Conservation (phyloP, 1,140 invertebrate genomes). For the Drosophila ogumai region DNA sequence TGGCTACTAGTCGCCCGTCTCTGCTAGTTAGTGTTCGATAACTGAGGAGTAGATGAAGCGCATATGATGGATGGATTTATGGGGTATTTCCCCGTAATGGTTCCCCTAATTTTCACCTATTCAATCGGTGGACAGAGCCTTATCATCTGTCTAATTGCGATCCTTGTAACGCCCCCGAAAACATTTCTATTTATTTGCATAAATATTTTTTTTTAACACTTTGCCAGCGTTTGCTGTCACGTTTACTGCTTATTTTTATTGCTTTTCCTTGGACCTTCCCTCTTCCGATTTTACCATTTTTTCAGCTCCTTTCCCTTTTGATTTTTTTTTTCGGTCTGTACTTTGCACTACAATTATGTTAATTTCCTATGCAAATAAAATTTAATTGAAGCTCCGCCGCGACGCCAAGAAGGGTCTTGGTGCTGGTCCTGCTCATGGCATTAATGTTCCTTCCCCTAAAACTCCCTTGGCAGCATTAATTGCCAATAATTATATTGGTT, state of each 20-base stretch:
- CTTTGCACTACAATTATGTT: constrained; percentile 84
- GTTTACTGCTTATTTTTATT: constrained; percentile 77
- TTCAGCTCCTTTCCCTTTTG: constrained; percentile 2
- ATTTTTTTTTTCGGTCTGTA: constrained; percentile 59
- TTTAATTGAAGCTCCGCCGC: constrained; percentile 81
- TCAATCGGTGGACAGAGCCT: not conserved
- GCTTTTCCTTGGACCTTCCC: constrained; percentile 41
- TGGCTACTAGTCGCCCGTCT: constrained; percentile 8
- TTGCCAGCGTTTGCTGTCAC: constrained; percentile 60
- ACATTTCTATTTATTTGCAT: constrained; percentile 73
- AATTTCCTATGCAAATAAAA: constrained; percentile 85
- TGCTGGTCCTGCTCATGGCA: constrained; percentile 45
- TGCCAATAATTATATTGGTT: constrained; percentile 85
- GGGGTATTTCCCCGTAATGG: not conserved
- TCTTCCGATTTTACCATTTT: constrained; percentile 33
- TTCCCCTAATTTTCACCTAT: not conserved
- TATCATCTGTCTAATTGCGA: constrained; percentile 55
- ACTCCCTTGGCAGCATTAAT: constrained; percentile 74
- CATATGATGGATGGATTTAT: constrained; percentile 18
- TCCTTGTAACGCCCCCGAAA: constrained; percentile 35
- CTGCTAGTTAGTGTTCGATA: not conserved
- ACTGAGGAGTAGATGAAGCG: constrained; percentile 6
- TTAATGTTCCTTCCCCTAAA: constrained; percentile 45
- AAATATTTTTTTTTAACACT: constrained; percentile 63
- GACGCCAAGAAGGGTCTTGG: constrained; percentile 35